A percentile compares a stretch with the other conserved stretches of the same genome.
These are phyloP conservation scores for Entomobrya proxima DNA, from an alignment of 2,888 invertebrate species.

Conservation along the genomic window DNA sequence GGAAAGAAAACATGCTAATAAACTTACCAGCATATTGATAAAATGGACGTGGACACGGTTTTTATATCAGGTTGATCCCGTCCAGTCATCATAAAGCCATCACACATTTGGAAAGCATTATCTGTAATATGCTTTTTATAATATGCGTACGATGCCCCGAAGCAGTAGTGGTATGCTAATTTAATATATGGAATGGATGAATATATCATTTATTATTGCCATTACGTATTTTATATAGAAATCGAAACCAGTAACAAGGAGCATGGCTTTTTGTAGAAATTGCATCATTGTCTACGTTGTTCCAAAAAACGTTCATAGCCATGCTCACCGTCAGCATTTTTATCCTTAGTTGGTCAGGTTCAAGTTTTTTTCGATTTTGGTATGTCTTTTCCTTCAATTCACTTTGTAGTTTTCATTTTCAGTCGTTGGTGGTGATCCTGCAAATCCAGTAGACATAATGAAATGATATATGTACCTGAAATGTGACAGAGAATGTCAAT, in stretches of 20 bases:
- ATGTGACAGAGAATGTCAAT: slow-evolving; percentile 13
- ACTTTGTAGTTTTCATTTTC: background rate
- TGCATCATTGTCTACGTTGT: background rate
- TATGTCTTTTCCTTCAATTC: background rate
- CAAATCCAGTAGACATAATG: background rate
- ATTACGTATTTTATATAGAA: background rate
- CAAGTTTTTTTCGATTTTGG: slow-evolving; percentile 41
- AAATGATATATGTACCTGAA: background rate
- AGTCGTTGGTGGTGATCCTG: background rate
- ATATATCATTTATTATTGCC: slow-evolving; percentile 32
- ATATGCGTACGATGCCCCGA: slow-evolving; percentile 14
- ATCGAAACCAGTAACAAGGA: background rate
- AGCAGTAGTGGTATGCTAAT: slow-evolving; percentile 8
- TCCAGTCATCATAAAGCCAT: background rate
- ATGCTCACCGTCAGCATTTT: slow-evolving; percentile 50
- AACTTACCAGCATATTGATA: slow-evolving; percentile 23
- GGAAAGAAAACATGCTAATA: background rate
- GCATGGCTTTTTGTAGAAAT: background rate
- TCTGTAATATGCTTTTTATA: background rate
- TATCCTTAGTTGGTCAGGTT: slow-evolving; percentile 63
- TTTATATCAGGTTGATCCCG: too few relatives aligned
- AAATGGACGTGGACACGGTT: slow-evolving; percentile 23
- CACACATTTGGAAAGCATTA: too few relatives aligned
- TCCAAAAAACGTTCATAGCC: slow-evolving; percentile 14
- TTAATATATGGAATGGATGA: slow-evolving; percentile 44